A percentile compares a stretch with the other conserved stretches of the same genome.
These are phyloP conservation scores for Erpornis zantholeuca DNA, from an alignment of 2,113 vertebrate genomes.

Conservation along the genomic window DNA sequence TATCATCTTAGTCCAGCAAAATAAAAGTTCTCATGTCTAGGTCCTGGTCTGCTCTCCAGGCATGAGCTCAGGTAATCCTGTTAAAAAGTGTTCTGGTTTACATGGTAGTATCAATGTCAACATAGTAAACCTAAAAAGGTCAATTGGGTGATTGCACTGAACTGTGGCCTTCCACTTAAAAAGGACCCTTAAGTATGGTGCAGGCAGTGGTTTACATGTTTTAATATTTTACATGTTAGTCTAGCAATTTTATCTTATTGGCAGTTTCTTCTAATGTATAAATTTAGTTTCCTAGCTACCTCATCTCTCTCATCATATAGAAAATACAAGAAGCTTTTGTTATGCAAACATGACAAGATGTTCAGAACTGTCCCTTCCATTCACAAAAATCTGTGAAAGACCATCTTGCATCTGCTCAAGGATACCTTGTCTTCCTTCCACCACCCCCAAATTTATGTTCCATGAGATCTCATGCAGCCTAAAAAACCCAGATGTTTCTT, in stretches of 20 bases:
- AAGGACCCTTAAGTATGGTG: neutral
- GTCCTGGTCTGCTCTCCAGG: neutral
- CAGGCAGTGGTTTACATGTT: neutral
- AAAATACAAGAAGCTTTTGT: neutral
- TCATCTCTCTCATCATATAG: neutral
- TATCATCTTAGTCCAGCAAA: neutral
- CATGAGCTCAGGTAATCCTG: neutral
- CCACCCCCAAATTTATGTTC: neutral
- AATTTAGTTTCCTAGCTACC: neutral
- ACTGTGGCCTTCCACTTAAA: neutral
- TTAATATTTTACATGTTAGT: neutral
- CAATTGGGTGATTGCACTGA: neutral
- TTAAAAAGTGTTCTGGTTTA: neutral
- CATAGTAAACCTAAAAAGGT: neutral
- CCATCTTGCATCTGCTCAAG: neutral
- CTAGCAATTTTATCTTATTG: neutral
- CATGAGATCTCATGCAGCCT: neutral
- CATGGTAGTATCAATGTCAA: neutral
- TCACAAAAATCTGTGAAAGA: neutral
- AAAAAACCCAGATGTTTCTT: neutral
- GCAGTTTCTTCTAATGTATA: neutral
- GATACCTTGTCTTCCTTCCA: neutral
- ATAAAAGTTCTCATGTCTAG: neutral
- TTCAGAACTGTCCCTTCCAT: neutral
- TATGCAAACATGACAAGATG: neutral